A percentile compares a stretch with the other conserved stretches of the same genome.
Conservation (phyloP, 2,888 invertebrate genomes). For the Eupithecia subumbrata region DNA sequence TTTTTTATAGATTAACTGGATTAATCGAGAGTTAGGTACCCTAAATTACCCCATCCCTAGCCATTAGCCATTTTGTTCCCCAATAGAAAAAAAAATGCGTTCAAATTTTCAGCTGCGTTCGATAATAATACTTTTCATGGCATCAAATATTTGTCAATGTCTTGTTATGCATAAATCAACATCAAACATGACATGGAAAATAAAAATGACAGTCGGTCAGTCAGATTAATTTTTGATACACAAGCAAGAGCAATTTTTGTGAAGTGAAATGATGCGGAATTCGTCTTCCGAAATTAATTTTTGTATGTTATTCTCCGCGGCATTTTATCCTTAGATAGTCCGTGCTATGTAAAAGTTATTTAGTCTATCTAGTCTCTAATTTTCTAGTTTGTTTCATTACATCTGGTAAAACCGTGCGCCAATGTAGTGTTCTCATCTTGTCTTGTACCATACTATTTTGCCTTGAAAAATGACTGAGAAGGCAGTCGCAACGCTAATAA, state of each 20-base stretch:
- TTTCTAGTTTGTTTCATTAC: background rate
- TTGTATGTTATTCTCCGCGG: background rate
- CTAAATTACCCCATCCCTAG: background rate
- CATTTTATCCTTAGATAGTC: background rate
- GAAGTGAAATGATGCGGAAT: background rate
- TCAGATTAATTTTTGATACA: background rate
- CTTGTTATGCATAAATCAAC: background rate
- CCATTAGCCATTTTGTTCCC: background rate
- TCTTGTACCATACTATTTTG: constrained; percentile 21
- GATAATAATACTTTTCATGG: background rate
- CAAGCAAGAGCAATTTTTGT: background rate
- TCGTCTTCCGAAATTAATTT: background rate
- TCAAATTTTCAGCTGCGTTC: background rate
- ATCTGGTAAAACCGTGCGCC: constrained; percentile 18
- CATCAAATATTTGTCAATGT: background rate
- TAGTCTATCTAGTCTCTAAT: background rate
- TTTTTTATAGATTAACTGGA: too few relatives aligned
- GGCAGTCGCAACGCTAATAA: constrained; percentile 56
- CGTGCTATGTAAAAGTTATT: constrained; percentile 33
- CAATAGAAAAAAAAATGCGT: background rate
- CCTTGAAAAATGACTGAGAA: constrained; percentile 63
- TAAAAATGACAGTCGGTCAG: background rate
- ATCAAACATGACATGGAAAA: background rate
- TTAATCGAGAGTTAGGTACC: too few relatives aligned
- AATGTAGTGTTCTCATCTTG: constrained; percentile 42